Conservation (phyloP, 2,888 invertebrate species). For the Drosophila atripex region DNA sequence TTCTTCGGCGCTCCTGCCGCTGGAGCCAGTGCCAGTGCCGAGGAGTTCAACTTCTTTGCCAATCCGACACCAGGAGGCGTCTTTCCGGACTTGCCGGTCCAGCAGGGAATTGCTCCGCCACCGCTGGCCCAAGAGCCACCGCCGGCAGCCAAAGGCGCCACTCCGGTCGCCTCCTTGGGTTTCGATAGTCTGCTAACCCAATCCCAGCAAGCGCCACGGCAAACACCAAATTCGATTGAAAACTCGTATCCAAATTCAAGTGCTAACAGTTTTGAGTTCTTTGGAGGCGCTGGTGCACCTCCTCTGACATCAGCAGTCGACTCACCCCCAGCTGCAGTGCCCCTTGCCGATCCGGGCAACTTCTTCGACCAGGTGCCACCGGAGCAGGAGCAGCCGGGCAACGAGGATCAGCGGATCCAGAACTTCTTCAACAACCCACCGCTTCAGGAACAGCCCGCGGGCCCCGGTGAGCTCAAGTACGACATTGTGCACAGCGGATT, state of each 20-base stretch:
- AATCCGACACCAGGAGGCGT: conserved; percentile 4
- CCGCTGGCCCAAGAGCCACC: conserved; percentile 27
- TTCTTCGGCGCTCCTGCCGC: conserved; percentile 55
- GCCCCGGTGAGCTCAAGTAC: conserved; percentile 82
- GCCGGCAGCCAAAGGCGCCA: too few relatives aligned
- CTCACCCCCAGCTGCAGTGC: neutral
- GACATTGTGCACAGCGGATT: conserved; percentile 82
- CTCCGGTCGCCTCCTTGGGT: conserved; percentile 36
- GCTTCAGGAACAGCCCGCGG: conserved; percentile 78
- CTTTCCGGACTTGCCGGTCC: conserved; percentile 57
- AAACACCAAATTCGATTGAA: conserved; percentile 26
- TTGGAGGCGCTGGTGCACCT: conserved; percentile 43
- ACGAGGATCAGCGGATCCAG: conserved; percentile 82
- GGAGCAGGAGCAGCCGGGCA: conserved; percentile 50
- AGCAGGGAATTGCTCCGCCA: conserved; percentile 41
- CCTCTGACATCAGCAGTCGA: conserved; percentile 9
- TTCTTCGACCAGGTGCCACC: conserved; percentile 58
- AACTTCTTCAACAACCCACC: conserved; percentile 84
- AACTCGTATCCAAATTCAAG: conserved; percentile 58
- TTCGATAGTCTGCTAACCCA: conserved; percentile 60
- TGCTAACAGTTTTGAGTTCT: conserved; percentile 58
- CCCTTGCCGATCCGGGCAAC: conserved; percentile 39
- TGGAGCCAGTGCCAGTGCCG: conserved; percentile 10
- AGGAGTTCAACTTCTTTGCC: conserved; percentile 55
- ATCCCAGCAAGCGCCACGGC: conserved; percentile 43